A percentile compares a stretch with the other conserved stretches of the same genome.
Conservation (phyloP, 2,888 invertebrate species). For the Aromia moschata region DNA sequence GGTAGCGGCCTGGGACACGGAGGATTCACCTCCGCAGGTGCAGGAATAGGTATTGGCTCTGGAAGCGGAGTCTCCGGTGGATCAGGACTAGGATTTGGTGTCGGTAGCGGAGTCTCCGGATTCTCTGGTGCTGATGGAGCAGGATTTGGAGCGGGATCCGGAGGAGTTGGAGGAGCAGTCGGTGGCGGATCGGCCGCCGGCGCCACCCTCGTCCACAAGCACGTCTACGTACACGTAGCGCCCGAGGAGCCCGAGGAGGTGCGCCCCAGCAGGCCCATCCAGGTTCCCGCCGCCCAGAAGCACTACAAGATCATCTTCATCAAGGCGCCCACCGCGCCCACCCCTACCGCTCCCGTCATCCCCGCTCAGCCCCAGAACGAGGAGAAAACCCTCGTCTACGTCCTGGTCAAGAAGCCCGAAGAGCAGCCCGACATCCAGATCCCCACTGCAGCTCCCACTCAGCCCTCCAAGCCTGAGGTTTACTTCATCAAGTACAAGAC, state of each 20-base stretch:
- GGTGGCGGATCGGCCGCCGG: constrained; percentile 48
- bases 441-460: constrained; percentile 80
- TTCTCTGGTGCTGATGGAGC: constrained; percentile 39
- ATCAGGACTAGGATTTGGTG: neutral
- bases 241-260: constrained; percentile 83
- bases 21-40: constrained; percentile 7
- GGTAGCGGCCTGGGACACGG: constrained; percentile 19
- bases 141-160: constrained; percentile 53
- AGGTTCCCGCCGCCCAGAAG: constrained; percentile 79
- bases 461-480: constrained; percentile 88
- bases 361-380: constrained; percentile 83
- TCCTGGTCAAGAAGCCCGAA: constrained; percentile 88
- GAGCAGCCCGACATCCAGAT: constrained; percentile 83
- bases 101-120: constrained; percentile 3
- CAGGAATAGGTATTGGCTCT: constrained; percentile 7
- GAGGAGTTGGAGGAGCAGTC: constrained; percentile 60
- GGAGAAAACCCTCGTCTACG: constrained; percentile 89
- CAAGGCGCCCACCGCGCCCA: constrained; percentile 69
- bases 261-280: constrained; percentile 71
- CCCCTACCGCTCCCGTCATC: constrained; percentile 80
- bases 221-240: constrained; percentile 90
- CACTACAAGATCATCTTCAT: constrained; percentile 94
- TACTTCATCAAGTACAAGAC: constrained; percentile 90
- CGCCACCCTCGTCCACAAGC: constrained; percentile 78
- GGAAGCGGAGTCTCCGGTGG: neutral